Conservation (phyloP, 2,888 invertebrate species). For the Gryllus longicercus region DNA sequence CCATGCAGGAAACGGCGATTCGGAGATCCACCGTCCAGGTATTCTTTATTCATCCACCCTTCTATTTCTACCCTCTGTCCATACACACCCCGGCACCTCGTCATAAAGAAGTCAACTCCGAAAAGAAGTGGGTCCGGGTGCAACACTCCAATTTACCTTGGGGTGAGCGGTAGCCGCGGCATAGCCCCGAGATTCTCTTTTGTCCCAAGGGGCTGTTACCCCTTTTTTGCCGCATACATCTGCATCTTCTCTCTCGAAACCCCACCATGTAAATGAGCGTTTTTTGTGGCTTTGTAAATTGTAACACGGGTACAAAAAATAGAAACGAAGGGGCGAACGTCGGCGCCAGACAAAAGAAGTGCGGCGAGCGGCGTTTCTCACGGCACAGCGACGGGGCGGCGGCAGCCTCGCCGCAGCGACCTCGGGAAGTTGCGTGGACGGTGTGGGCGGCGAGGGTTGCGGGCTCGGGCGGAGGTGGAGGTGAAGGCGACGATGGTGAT, state of each 20-base stretch:
- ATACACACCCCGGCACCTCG: neutral
- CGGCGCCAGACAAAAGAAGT: neutral
- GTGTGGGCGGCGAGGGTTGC: too few species aligned
- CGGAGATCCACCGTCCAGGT: too few species aligned
- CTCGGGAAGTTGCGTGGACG: too few species aligned
- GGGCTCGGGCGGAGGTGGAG: too few species aligned
- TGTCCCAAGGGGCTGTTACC: neutral
- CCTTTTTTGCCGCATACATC: constrained; percentile 17
- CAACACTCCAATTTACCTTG: neutral
- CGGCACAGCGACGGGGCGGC: neutral
- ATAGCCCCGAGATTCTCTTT: too few species aligned
- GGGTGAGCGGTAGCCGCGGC: neutral
- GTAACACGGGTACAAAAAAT: constrained; percentile 6
- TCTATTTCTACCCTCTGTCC: too few species aligned
- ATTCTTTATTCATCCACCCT: too few species aligned
- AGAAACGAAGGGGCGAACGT: neutral
- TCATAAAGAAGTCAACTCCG: constrained; percentile 17
- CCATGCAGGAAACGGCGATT: too few species aligned
- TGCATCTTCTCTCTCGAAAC: neutral
- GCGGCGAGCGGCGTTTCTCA: neutral
- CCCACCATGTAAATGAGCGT: neutral
- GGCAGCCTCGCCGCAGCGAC: neutral
- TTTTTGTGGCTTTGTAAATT: constrained; percentile 10
- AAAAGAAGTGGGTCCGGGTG: neutral
- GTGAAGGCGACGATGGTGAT: too few species aligned